Conservation (phyloP, 2,888 invertebrate genomes). For the Ephialtes manifestator region DNA sequence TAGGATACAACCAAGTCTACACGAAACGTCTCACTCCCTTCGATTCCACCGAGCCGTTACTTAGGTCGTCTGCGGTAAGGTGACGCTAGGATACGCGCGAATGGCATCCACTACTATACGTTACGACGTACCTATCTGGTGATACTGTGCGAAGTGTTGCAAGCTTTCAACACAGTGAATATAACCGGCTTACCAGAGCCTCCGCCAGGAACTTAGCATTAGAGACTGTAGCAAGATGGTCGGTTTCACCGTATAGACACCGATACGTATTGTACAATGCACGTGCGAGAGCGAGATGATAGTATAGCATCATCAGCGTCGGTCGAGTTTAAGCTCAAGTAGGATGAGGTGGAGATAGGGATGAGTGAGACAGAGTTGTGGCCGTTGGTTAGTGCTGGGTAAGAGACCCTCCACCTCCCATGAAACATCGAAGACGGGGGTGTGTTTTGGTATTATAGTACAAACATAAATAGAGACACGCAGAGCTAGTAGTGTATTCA, state of each 20-base stretch:
- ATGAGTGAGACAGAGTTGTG: slow-evolving; percentile 25
- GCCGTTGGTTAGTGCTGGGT: slow-evolving; percentile 46
- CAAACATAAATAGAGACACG: slow-evolving; percentile 61
- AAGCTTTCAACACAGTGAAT: slow-evolving; percentile 9
- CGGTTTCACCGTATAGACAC: slow-evolving; percentile 11
- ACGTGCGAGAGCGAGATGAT: slow-evolving; percentile 1
- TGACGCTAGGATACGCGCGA: slow-evolving; percentile 24
- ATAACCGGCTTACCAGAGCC: slow-evolving; percentile 6
- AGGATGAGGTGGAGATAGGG: slow-evolving; percentile 18
- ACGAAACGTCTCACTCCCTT: slow-evolving; percentile 43
- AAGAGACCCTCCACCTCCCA: slow-evolving; percentile 30
- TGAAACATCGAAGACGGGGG: slow-evolving; percentile 40
- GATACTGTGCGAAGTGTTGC: slow-evolving; percentile 12
- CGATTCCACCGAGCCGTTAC: slow-evolving; percentile 33
- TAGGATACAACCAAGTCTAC: slow-evolving; percentile 26
- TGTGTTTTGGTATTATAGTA: slow-evolving; percentile 44
- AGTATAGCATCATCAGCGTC: slow-evolving; percentile 46
- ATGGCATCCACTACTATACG: slow-evolving; percentile 33
- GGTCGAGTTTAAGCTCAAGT: slow-evolving; percentile 44
- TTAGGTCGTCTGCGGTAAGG: slow-evolving; percentile 40
- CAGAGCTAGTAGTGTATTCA: slow-evolving; percentile 37
- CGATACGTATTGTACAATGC: neutral
- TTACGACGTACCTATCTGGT: slow-evolving; percentile 10
- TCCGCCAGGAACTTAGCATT: neutral
- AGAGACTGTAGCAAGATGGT: neutral